Percentiles rank a stretch among this genome's conserved stretches.
Conservation (phyloP, 2,113 vertebrate species). For the Campylomormyrus tamandua region DNA sequence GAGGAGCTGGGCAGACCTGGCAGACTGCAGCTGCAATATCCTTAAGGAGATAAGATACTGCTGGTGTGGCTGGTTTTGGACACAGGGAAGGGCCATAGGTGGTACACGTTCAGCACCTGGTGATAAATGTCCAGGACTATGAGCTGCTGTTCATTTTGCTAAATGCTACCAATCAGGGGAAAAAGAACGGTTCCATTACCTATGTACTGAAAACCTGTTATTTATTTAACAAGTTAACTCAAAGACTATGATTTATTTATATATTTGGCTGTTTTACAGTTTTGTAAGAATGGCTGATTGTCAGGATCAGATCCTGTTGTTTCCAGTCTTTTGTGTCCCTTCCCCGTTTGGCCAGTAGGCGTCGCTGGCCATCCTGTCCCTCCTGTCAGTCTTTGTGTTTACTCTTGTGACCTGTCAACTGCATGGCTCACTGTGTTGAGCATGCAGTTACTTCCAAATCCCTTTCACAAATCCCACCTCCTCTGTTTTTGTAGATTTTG, state of each 20-base stretch:
- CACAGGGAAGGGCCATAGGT: neutral
- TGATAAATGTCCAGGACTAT: neutral
- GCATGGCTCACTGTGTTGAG: no score
- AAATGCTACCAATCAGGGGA: neutral
- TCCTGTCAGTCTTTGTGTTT: no score
- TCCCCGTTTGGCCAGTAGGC: no score
- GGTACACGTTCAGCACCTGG: neutral
- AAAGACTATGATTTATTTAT: neutral
- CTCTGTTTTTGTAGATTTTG: no score
- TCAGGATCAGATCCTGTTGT: no score
- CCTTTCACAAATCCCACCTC: no score
- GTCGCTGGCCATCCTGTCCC: no score
- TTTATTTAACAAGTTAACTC: neutral
- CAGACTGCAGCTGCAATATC: constrained; percentile 14
- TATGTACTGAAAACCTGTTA: neutral
- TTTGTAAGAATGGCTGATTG: neutral
- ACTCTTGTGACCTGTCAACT: no score
- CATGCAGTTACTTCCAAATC: no score
- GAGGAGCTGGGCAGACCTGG: neutral
- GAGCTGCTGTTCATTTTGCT: neutral
- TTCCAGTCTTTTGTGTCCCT: no score
- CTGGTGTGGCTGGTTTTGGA: neutral
- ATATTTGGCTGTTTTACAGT: neutral
- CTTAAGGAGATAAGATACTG: constrained; percentile 14
- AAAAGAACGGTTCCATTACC: neutral